Evolutionary conservation across 2,888 invertebrate species (phyloP), one percentile per base, ranked within the genome.

Genomic region (Bhutanitis thaidina): DNA sequence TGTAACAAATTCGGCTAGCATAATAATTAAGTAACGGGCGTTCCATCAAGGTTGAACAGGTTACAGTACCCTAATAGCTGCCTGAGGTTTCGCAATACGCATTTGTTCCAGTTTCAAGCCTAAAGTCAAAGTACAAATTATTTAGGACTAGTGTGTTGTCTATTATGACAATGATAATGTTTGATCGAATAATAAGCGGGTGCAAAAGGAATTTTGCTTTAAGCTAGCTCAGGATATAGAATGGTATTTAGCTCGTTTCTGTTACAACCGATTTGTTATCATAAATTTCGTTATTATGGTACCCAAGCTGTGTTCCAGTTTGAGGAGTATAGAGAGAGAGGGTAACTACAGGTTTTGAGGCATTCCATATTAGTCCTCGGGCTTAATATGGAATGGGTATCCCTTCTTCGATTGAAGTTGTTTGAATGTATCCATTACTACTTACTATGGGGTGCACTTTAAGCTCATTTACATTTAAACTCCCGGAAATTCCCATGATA

Each of bases 21-120:
- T 85, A 81, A 81, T 89, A 89, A 88, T 88, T 88, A 87, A 89
- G 88, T 88, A 87, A 87, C 87, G 74, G 87, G 85, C 86, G 65
- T 66, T 69, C 72, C 60, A 71, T 76, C 86, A 86, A 88, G 86
- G 87, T 71, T 81, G 71, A 63, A 61, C 71, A 64, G 79, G 78
- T 74, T 27, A 73, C 71, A 70, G 70, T 77, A 81, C 80, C 85
- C 84, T 86, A 86, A 85, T 84, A 74, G 77, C 64, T 61, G 58
- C 53, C 54, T 57, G 54, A 59, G 63, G 62, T 69, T 69, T 70
- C 64, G 68, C 64, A 67, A 67, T 64, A 62, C 61, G 63, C 59
- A 63, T 69, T 64, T 74, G 79, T 68, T 77, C 79, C 66, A 83
- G 80, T 83, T 80, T 71, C 68, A 71, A 67, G 71, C 70, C 73